These are phyloP conservation scores for Mormyrops attenuatus DNA, from an alignment of 2,797 vertebrate species.

Conservation along the genomic window DNA sequence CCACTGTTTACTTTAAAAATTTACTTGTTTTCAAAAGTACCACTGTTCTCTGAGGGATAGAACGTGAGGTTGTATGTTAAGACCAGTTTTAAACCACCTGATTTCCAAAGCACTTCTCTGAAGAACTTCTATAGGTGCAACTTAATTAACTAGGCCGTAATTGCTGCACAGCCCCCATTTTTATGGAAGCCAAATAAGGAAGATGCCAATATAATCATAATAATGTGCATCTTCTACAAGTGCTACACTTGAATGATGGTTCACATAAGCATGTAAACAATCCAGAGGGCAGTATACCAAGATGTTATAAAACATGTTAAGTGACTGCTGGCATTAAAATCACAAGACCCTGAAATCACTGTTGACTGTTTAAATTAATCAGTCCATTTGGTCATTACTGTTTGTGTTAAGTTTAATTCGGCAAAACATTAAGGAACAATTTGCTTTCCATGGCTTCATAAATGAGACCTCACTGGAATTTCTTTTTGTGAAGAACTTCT, in stretches of 20 bases:
- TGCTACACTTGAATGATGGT: background rate
- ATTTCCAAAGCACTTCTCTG: background rate
- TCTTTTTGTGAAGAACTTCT: background rate
- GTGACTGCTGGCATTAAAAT: background rate
- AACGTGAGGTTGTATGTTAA: background rate
- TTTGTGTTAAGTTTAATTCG: background rate
- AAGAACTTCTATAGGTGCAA: background rate
- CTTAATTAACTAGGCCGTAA: background rate
- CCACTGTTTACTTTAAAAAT: background rate
- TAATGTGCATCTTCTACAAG: background rate
- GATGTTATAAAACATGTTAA: background rate
- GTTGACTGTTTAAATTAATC: background rate
- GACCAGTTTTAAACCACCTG: background rate
- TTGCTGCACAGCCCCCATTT: background rate
- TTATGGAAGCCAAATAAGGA: background rate
- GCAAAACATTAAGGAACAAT: background rate
- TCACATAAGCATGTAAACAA: background rate
- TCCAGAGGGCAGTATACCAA: background rate
- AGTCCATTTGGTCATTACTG: background rate
- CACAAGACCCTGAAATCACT: background rate
- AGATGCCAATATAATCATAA: background rate
- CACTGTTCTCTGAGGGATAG: background rate
- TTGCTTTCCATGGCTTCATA: background rate
- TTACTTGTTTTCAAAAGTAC: background rate
- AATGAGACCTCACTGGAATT: background rate